These are phyloP conservation scores for Spodoptera littoralis DNA, from an alignment of 2,888 invertebrate species.

Conservation along the genomic window DNA sequence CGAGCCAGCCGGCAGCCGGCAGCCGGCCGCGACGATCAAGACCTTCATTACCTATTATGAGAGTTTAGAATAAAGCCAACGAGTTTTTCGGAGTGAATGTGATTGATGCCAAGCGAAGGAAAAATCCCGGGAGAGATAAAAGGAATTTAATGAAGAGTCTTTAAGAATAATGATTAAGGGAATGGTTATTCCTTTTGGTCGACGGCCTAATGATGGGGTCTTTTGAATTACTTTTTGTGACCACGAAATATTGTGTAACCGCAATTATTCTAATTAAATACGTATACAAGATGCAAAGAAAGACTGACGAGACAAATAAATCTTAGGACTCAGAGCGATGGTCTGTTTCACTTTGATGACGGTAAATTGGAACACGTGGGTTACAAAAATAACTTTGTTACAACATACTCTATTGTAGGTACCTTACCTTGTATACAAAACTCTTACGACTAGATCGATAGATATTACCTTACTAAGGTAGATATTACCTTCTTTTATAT, in stretches of 20 bases:
- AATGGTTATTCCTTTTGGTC: slow-evolving; percentile 88
- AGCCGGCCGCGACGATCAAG: slow-evolving; percentile 84
- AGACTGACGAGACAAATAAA: slow-evolving; percentile 44
- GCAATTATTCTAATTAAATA: slow-evolving; percentile 79
- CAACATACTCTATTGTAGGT: background rate
- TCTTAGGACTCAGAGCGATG: slow-evolving; percentile 20
- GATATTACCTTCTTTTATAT: slow-evolving; percentile 13
- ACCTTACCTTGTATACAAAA: slow-evolving; percentile 4
- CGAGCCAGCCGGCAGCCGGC: slow-evolving; percentile 68
- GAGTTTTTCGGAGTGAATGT: slow-evolving; percentile 88
- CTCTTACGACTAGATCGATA: slow-evolving; percentile 10
- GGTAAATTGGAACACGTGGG: slow-evolving; percentile 29
- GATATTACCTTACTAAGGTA: too few species aligned
- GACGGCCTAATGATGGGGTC: slow-evolving; percentile 84
- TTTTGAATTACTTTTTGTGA: slow-evolving; percentile 84
- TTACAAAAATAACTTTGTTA: slow-evolving; percentile 36
- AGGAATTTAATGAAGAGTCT: slow-evolving; percentile 89
- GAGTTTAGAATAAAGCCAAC: slow-evolving; percentile 89
- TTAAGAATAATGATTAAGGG: slow-evolving; percentile 89
- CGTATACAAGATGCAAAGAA: slow-evolving; percentile 51
- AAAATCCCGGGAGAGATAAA: slow-evolving; percentile 88
- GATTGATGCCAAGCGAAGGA: slow-evolving; percentile 87
- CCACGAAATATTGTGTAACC: slow-evolving; percentile 78
- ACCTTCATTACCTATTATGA: slow-evolving; percentile 89
- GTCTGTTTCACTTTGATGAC: slow-evolving; percentile 37